A percentile compares a stretch with the other conserved stretches of the same genome.
Evolutionary conservation across 2,888 invertebrate genomes (phyloP).

Genomic region (Zeuzera pyrina): DNA sequence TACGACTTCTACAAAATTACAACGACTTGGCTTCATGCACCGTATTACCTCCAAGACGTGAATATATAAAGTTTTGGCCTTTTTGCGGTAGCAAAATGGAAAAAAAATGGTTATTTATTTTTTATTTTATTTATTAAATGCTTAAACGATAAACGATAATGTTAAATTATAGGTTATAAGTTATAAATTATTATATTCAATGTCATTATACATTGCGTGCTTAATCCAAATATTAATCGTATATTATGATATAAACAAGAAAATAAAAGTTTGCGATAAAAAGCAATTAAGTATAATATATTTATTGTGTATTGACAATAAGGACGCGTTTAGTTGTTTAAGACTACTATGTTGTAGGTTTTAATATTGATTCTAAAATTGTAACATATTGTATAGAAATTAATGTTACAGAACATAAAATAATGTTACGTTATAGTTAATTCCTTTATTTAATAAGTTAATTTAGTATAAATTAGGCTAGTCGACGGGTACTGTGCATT

Average conservation of each 20-base stretch:
- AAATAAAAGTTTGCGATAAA: too few species aligned
- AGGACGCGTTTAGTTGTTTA: too few species aligned
- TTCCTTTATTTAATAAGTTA: constrained; percentile 19
- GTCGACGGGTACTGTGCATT: constrained; percentile 72
- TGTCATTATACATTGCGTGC: constrained; percentile 10
- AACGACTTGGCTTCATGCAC: constrained; percentile 29
- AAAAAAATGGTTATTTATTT: constrained; percentile 24
- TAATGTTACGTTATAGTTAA: not conserved
- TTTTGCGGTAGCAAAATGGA: constrained; percentile 30
- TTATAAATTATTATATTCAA: not conserved
- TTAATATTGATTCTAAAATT: too few species aligned
- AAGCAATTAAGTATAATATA: too few species aligned
- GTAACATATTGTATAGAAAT: too few species aligned
- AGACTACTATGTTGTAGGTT: too few species aligned
- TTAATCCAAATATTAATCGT: constrained; percentile 21
- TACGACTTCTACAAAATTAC: constrained; percentile 57
- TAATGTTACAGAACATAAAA: too few species aligned
- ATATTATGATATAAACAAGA: too few species aligned
- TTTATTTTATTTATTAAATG: constrained; percentile 3
- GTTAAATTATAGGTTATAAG: constrained; percentile 6
- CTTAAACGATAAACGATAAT: constrained; percentile 21
- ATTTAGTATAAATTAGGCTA: constrained; percentile 51
- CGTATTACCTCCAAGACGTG: constrained; percentile 21
- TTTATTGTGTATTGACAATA: too few species aligned
- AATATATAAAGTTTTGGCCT: constrained; percentile 25